Base-by-base conservation (phyloP, 2,113 vertebrate genomes). In the Polypterus bichir region DNA sequence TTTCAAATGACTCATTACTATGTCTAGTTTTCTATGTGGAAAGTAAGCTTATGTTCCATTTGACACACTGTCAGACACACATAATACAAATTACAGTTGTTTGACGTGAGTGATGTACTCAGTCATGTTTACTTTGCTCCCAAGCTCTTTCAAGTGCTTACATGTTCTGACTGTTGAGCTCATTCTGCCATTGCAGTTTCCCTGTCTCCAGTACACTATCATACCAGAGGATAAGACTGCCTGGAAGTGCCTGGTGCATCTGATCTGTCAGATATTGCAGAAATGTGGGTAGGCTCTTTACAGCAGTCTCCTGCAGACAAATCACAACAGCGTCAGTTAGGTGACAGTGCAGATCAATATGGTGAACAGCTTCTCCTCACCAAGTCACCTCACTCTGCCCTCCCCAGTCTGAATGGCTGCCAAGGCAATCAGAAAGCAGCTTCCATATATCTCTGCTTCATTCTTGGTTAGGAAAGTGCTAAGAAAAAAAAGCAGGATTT, bases 201-300 rank as follows among this genome's bases (percentile, higher is more conserved):
- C 96, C 95, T 0, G 59, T 74, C 62, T 73, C 71, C 58, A 90
- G 47, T 53, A 99, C 80, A 0, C 95, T 97, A 85, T 97, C 95
- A 0, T 98, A 98, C 95, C 96, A 98, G 64, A 99, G 75, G 51
- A 98, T 83, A 83, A 87, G 68, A 27, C 93, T 86, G 3, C 84
- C 81, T 0, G 89, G 71, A 48, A 96, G 74, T 0, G 71, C 66
- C 3, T 74, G 65, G 3, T 91, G 93, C 61, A 94, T 83, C 81
- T 77, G 82, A 0, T 82, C 65, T 0, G 84, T 92, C 74, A 99
- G 74, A 9, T 91, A 88, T 9, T 45, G 80, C 62, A 98, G 83
- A 73, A 98, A 98, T 3, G 6, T 56, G 1, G 82, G 79, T 3
- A 69, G 27, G 66, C 89, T 92, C 68, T 58, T 68, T 71, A 86